phyloP scores from a whole-genome alignment of 92 coral and sea anemone genomes.

The Zoanthus gigantus region DNA sequence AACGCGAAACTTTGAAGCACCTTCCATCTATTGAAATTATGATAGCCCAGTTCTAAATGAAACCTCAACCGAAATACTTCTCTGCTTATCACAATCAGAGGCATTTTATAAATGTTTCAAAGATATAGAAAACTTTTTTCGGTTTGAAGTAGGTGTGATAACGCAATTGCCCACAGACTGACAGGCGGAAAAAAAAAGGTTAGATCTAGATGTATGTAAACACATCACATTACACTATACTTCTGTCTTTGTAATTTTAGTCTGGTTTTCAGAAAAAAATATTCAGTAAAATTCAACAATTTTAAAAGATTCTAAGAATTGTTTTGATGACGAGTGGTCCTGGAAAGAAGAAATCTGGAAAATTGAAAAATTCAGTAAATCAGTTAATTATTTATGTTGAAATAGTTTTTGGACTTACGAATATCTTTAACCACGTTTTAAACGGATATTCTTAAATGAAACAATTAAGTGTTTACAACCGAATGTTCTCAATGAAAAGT shows the following conservation, averaged over 20 bases:
- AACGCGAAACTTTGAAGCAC: neutral
- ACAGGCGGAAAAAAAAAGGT: too few species aligned
- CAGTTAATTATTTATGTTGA: conserved; percentile 12
- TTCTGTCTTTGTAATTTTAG: neutral
- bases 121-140: too few species aligned
- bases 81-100: too few species aligned
- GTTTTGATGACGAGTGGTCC: too few species aligned
- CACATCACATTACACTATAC: neutral
- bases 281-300: too few species aligned
- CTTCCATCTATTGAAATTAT: too few species aligned
- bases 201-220: too few species aligned
- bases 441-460: neutral
- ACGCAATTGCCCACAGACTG: neutral
- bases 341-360: neutral
- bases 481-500: neutral
- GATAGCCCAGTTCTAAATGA: too few species aligned
- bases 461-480: neutral
- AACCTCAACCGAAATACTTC: too few species aligned
- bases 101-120: too few species aligned
- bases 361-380: neutral
- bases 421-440: neutral
- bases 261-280: too few species aligned
- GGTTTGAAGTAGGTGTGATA: neutral
- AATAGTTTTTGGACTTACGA: neutral
- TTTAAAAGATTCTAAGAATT: neutral